Evolutionary conservation across 2,797 vertebrate genomes (phyloP).

Genomic region (Botia almorhae): DNA sequence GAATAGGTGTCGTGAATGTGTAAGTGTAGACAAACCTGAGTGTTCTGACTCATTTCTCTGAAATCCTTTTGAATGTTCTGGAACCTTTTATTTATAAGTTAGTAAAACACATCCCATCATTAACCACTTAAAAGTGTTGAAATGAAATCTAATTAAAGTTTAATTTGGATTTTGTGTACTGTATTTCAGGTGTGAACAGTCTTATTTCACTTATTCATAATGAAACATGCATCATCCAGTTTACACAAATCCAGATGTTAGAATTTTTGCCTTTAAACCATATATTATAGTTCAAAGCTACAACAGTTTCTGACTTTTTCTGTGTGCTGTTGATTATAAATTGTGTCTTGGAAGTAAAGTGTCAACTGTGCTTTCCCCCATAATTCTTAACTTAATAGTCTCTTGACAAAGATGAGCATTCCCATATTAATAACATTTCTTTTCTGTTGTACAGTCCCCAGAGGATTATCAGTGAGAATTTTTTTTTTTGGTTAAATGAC

Average conservation of each 20-base stretch:
- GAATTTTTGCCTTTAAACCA: not conserved
- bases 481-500: slow-evolving; percentile 65
- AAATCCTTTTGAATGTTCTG: not conserved
- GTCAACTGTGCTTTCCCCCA: not conserved
- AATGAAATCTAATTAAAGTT: not conserved
- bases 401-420: not conserved
- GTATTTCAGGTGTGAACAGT: not conserved
- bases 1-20: not conserved
- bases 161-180: not conserved
- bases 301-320: not conserved
- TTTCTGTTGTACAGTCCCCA: slow-evolving; percentile 9
- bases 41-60: not conserved
- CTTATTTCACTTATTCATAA: not conserved
- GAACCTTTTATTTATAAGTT: not conserved
- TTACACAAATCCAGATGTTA: not conserved
- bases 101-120: not conserved
- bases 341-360: not conserved
- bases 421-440: slow-evolving; percentile 23
- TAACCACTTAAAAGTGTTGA: not conserved
- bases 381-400: not conserved
- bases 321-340: not conserved
- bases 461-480: slow-evolving; percentile 52
- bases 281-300: slow-evolving; percentile 15
- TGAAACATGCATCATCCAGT: not conserved
- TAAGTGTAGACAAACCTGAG: not conserved